These are phyloP conservation scores for Synaphobranchus kaupii DNA, from an alignment of 2,797 vertebrate genomes.

Conservation along the genomic window DNA sequence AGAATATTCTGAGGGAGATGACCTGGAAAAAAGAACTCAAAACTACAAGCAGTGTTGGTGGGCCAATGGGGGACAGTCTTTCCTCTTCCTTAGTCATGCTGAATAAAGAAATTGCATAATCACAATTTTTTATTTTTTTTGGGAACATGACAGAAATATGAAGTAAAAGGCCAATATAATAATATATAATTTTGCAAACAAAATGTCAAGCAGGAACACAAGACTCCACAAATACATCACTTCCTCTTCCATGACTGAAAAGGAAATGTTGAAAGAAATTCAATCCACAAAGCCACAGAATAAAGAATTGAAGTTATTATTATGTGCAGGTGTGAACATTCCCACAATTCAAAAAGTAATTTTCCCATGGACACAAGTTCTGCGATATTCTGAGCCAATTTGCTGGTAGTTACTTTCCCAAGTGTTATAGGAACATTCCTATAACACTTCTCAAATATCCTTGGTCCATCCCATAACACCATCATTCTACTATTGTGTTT, in stretches of 20 bases:
- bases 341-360: conserved; percentile 24
- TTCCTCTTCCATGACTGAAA: background rate
- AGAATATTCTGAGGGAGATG: too few relatives aligned
- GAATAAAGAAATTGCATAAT: too few relatives aligned
- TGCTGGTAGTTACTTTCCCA: background rate
- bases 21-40: too few relatives aligned
- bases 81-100: too few relatives aligned
- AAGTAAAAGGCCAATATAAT: background rate
- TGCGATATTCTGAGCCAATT: conserved; percentile 5
- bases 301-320: conserved; percentile 19
- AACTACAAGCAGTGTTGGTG: too few relatives aligned
- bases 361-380: conserved; percentile 22
- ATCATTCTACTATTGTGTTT: background rate
- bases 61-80: too few relatives aligned
- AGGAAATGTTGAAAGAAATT: conserved; percentile 42
- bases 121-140: too few relatives aligned
- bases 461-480: background rate
- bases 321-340: conserved; percentile 20
- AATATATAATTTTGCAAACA: background rate
- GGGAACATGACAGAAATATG: background rate
- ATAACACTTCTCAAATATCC: background rate
- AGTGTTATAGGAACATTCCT: background rate
- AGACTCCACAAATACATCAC: background rate
- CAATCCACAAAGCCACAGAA: conserved; percentile 39
- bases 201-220: background rate